Evolutionary conservation across 2,113 vertebrate species (phyloP), one percentile per base, ranked within the genome.

Genomic region (Pipa parva): DNA sequence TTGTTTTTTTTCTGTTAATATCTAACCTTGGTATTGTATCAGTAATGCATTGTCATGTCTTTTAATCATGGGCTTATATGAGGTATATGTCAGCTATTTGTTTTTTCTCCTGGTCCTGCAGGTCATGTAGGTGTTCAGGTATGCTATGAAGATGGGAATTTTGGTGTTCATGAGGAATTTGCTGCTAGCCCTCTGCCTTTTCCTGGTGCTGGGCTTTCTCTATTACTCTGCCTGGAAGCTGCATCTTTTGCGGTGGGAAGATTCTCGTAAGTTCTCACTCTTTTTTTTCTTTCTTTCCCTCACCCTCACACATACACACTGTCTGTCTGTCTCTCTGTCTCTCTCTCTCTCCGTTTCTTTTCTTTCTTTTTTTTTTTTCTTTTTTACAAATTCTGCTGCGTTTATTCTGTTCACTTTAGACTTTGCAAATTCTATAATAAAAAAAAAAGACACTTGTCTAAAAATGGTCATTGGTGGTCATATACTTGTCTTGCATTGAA

Each of bases 211-310:
- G 82, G 93, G 90, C 75, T 99, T 98, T 85, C 90, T 99, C 70
- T 98, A 93, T 84, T 99, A 97, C 73, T 95, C 94, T 24, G 94
- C 93, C 1, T 87, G 93, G 85, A 97, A 95, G 85, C 85, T 99
- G 36, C 94, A 94, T 78, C 87, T 93, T 57, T 84, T 89, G 73
- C 85, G 88, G 42, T 97, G 96, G 96, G 92, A 93, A 80, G 94
- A 97, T 78, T 80, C 92, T 77, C 92, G 95, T 99, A 92, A 97
- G 96, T 99, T 25, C 26, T 3, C 17, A 48, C 2, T 22, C 46
- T 15, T 37, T 36, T 20, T 36, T 29, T 20, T 59, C 20, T 12
- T 17, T 2, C 18, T 31, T 29, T 20, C 25, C 28, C 25, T n/a
- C n/a, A n/a, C n/a, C n/a, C n/a, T n/a, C n/a, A n/a, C n/a, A n/a